Conservation (phyloP, 2,113 vertebrate species). For the Indicator maculatus region DNA sequence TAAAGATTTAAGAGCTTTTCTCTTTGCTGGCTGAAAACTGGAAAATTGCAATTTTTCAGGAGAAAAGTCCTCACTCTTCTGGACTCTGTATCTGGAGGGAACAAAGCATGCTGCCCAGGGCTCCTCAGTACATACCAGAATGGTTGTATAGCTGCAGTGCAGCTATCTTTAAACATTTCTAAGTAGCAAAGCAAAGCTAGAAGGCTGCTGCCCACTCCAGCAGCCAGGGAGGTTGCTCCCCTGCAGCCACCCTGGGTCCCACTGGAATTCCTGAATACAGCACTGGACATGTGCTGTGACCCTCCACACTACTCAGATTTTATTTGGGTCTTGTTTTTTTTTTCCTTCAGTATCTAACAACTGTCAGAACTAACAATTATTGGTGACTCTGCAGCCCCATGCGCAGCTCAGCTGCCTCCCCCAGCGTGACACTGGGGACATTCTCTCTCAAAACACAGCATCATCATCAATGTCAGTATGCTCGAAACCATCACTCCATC, state of each 20-base stretch:
- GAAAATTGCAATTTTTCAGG: not conserved
- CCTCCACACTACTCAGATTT: accelerated
- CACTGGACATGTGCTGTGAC: accelerated
- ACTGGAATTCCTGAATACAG: accelerated
- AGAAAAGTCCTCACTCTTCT: not conserved
- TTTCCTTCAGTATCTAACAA: not conserved
- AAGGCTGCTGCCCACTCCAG: not conserved
- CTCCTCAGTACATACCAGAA: not conserved
- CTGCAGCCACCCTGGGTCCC: not conserved
- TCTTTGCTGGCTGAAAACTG: not conserved
- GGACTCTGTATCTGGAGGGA: accelerated
- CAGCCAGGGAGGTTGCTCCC: not conserved
- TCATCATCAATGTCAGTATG: not conserved
- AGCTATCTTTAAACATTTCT: not conserved
- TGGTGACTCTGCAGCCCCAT: not conserved
- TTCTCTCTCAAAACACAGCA: not conserved
- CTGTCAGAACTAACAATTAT: not conserved
- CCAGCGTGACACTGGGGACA: accelerated
- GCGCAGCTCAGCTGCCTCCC: accelerated
- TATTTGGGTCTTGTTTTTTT: not conserved
- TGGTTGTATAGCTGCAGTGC: accelerated
- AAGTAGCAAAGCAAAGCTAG: not conserved
- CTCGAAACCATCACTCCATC: not conserved
- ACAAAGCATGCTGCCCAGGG: not conserved
- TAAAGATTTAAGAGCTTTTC: not conserved